These are phyloP conservation scores for Chromobotia macracanthus DNA, from an alignment of 2,797 vertebrate species.

Conservation along the genomic window DNA sequence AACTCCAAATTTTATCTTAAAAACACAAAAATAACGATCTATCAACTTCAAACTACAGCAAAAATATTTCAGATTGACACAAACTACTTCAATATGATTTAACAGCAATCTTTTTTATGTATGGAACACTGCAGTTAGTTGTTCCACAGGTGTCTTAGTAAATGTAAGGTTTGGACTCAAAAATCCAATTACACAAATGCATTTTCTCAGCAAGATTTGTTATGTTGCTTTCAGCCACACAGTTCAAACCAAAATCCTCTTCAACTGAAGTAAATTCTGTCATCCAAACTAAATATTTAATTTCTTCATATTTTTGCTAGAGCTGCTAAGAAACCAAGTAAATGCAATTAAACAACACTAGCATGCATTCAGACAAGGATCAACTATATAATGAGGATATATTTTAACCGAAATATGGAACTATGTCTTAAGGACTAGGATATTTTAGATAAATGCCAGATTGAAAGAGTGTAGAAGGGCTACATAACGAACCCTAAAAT, in stretches of 20 bases:
- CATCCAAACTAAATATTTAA: not conserved
- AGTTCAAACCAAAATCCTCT: not conserved
- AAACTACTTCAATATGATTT: not conserved
- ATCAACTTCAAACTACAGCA: not conserved
- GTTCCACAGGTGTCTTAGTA: not conserved
- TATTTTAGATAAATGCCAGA: not conserved
- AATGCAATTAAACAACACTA: not conserved
- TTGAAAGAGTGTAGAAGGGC: not conserved
- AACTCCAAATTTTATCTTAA: not conserved
- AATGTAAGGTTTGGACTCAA: not conserved
- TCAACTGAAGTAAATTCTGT: not conserved
- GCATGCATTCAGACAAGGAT: not conserved
- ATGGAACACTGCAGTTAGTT: not conserved
- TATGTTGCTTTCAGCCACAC: too few species aligned
- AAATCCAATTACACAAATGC: not conserved
- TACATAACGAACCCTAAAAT: not conserved
- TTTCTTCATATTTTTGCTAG: not conserved
- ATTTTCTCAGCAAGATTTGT: not conserved
- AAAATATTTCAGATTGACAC: not conserved
- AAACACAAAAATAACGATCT: not conserved
- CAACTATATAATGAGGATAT: not conserved
- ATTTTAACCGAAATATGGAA: not conserved
- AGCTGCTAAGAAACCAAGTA: not conserved
- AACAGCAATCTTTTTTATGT: not conserved
- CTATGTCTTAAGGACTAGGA: too few species aligned